Evolutionary conservation across 2,797 vertebrate species (phyloP).

Genomic region (Acanthurus lineatus): DNA sequence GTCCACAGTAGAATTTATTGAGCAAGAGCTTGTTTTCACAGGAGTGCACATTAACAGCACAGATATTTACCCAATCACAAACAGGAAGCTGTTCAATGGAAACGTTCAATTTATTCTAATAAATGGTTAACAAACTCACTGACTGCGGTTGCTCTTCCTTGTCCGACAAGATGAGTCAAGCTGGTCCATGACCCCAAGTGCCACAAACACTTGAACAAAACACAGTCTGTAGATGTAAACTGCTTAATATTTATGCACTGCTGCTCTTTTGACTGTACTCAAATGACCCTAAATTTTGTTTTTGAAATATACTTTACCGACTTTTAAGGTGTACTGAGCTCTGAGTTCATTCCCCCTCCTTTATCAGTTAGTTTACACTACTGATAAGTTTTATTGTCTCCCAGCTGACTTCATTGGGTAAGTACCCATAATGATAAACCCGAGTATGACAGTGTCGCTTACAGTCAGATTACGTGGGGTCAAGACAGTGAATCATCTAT

Average conservation of each 20-base stretch:
- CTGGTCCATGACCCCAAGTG: constrained; percentile 20
- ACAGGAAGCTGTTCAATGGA: constrained; percentile 10
- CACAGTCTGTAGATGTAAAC: background rate
- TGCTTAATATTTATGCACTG: background rate
- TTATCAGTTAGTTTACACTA: constrained; percentile 22
- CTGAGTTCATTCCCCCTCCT: background rate
- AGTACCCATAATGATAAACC: constrained; percentile 43
- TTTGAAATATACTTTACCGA: background rate
- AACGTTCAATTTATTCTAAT: constrained; percentile 17
- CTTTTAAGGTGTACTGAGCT: background rate
- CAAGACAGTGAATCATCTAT: constrained; percentile 37
- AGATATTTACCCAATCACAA: background rate
- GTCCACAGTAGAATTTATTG: background rate
- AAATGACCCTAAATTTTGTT: background rate
- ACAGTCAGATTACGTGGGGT: constrained; percentile 20
- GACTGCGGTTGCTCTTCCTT: constrained; percentile 9
- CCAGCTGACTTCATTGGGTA: constrained; percentile 38
- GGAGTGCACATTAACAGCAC: background rate
- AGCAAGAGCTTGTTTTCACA: background rate
- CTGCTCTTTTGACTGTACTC: background rate
- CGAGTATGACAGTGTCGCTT: constrained; percentile 2
- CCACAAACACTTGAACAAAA: constrained; percentile 2
- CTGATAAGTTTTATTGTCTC: constrained; percentile 27
- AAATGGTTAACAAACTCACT: constrained; percentile 29
- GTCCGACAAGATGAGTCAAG: constrained; percentile 37